Evolutionary conservation across 2,113 vertebrate species (phyloP), one percentile per base, ranked within the genome.

Genomic region (Apaloderma vittatum): DNA sequence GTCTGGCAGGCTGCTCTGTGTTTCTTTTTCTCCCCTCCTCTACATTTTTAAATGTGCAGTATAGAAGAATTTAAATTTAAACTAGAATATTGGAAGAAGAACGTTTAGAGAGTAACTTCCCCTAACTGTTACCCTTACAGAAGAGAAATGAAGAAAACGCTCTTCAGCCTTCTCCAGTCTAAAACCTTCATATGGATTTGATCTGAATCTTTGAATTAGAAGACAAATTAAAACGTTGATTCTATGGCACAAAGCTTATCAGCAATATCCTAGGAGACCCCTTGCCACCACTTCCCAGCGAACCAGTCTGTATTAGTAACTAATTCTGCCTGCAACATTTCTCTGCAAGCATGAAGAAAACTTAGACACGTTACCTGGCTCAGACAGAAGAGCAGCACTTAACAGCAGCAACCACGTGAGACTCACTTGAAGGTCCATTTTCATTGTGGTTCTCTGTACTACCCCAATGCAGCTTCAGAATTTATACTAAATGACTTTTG

Each of bases 361-460:
- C 19, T 45, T 13, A 23, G 21, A 17, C 23, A 52, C 71, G 8
- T 46, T 97, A 97, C 96, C 97, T 97, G 95, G 75, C 48, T 77
- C 12, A 15, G 65, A 7, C 2, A 95, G 90, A 21, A 97, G 82
- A 43, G 88, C 2, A n/a, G 90, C 26, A 52, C 85, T 92, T 16
- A 95, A 24, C 62, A 97, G 88, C 4, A 97, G 90, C 92, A 95
- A 10, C 88, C 90, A 94, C 21, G 88, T 59, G 86, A 97, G 86
- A 2, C 29, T 77, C 34, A 51, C 12, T 4, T 5, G 88, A 2
- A 23, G 75, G 51, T 74, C 63, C 96, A 97, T 97, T 67, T 32
- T 74, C 9, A 0, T 8, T 4, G 29, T 2, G 2, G 32, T 14
- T 62, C 16, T 62, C 79, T 90, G 71, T 0, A 8, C 71, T 18